Conservation (phyloP, 2,888 invertebrate genomes). For the Platycheirus albimanus region DNA sequence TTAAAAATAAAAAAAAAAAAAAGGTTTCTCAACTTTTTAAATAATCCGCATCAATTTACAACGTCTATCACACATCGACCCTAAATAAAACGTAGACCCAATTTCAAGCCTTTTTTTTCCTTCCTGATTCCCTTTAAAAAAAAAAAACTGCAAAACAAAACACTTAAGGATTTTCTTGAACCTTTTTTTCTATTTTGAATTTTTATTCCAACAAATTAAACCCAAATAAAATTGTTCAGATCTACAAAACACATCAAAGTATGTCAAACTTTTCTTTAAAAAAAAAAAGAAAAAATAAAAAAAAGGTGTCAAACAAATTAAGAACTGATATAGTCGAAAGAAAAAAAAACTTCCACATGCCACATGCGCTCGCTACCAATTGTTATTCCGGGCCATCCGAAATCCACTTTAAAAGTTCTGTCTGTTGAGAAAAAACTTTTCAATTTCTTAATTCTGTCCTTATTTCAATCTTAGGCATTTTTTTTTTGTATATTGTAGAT, state of each 20-base stretch:
- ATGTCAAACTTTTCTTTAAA: slow-evolving; percentile 40
- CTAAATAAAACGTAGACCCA: too few species aligned
- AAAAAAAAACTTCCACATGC: slow-evolving; percentile 17
- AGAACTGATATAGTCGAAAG: slow-evolving; percentile 23
- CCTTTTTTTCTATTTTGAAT: not conserved
- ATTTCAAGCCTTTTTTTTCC: too few species aligned
- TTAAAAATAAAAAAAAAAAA: too few species aligned
- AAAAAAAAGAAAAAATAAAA: not conserved
- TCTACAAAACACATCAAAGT: slow-evolving; percentile 19
- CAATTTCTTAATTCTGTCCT: slow-evolving; percentile 37
- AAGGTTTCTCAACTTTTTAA: too few species aligned
- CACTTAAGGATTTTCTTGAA: not conserved
- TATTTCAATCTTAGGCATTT: slow-evolving; percentile 31
- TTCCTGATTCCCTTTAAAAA: not conserved
- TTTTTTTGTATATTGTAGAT: slow-evolving; percentile 1
- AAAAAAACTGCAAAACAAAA: slow-evolving; percentile 1
- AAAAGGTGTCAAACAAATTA: slow-evolving; percentile 61
- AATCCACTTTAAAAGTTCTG: slow-evolving; percentile 56
- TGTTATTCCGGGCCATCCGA: slow-evolving; percentile 50
- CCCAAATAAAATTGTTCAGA: not conserved
- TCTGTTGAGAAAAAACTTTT: slow-evolving; percentile 45
- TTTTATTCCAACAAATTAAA: slow-evolving; percentile 9
- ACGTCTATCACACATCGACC: too few species aligned
- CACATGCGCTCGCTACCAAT: too few species aligned
- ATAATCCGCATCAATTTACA: too few species aligned